phyloP scores from a whole-genome alignment of 2,888 invertebrate genomes.

The Nemapogon koenigi region DNA sequence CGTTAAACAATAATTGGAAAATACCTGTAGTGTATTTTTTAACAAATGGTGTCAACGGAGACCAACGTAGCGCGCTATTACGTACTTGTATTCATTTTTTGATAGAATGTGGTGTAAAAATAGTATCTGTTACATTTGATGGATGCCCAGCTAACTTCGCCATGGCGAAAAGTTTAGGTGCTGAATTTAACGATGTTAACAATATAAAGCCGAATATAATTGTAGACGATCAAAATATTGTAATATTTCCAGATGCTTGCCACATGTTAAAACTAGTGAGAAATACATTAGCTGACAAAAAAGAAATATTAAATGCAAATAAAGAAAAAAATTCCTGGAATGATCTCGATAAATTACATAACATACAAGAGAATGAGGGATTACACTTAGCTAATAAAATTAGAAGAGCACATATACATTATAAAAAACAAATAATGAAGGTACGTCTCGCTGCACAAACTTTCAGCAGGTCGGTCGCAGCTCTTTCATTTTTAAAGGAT shows the following conservation, averaged over 20 bases:
- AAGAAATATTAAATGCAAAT: neutral
- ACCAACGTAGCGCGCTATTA: neutral
- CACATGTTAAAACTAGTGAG: conserved; percentile 13
- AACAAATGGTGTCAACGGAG: neutral
- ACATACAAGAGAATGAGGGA: conserved; percentile 1
- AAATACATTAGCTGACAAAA: conserved; percentile 11
- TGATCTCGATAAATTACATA: neutral
- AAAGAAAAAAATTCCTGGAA: neutral
- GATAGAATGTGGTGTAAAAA: neutral
- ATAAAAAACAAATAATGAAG: conserved; percentile 2
- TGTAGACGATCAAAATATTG: conserved; percentile 1
- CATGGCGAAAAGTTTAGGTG: neutral
- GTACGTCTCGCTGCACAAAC: neutral
- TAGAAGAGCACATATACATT: neutral
- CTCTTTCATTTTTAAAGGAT: neutral
- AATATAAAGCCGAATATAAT: neutral
- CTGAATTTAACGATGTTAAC: neutral
- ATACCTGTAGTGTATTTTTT: conserved; percentile 4
- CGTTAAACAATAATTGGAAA: conserved; percentile 5
- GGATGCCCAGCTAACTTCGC: conserved; percentile 4
- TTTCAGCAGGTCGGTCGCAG: conserved; percentile 9
- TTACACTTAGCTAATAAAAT: neutral
- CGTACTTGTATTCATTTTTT: neutral
- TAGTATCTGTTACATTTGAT: conserved; percentile 3
- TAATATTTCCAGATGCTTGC: conserved; percentile 10